Evolutionary conservation across 2,797 vertebrate species (phyloP), one percentile per base, ranked within the genome.

Genomic region (Rhinophrynus dorsalis): DNA sequence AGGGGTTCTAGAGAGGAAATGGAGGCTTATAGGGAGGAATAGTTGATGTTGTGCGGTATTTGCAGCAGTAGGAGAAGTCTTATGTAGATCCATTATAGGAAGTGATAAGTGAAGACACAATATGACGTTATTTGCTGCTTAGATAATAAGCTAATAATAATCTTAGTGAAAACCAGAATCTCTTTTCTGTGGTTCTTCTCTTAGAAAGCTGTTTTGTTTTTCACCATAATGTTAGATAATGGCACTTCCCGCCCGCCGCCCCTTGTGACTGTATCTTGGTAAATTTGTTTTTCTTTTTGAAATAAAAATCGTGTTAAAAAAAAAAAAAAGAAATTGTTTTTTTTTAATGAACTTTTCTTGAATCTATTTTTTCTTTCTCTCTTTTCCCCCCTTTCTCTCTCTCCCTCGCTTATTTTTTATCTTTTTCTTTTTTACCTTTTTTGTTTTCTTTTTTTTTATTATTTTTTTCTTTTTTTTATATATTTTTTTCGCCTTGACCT

Each of bases 401-500:
- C 60, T 64, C 60, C 60, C 60, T 64, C 52, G 51, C 32, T 71
- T 71, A 37, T 62, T 61, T 68, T 71, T 71, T 70, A 11, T 58
- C 29, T 59, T 61, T 54, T 26, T 47, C 6, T 38, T 61, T 59
- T 67, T 47, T 59, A 27, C 29, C 21, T 3, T 59, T 26, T 60
- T 51, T 33, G 63, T 27, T 56, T 38, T 80, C 77, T 78, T 68
- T 69, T 75, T 76, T 75, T 78, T 80, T 92, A 77, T 91, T 91
- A 90, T 91, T 88, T 87, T 90, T 90, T 93, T n/a, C n/a, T n/a
- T 94, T 93, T 92, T 92, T 92, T 92, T 92, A 93, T 92, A 92
- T 90, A 91, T 90, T 89, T 88, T 91, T 94, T 91, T 94, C 93
- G 93, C 93, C 93, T 91, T 93, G 91, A 93, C 92, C 92, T 92